These are phyloP conservation scores for Alca torda DNA, from an alignment of 2,797 vertebrate genomes.

Conservation along the genomic window DNA sequence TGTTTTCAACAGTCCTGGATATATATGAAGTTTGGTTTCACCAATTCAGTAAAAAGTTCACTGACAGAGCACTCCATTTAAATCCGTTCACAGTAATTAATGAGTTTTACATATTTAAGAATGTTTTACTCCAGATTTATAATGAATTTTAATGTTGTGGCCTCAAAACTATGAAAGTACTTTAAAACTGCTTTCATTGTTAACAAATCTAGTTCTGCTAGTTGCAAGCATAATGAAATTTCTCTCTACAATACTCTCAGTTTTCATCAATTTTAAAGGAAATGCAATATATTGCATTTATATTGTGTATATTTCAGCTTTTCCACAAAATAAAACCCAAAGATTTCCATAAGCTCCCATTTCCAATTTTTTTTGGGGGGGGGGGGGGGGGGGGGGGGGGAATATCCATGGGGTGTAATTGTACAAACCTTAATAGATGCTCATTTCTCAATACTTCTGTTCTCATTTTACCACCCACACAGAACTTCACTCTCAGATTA, in stretches of 20 bases:
- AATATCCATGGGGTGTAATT: not conserved
- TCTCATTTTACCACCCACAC: not conserved
- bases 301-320: not conserved
- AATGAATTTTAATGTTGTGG: not conserved
- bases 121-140: not conserved
- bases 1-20: slow-evolving; percentile 2
- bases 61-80: slow-evolving; percentile 1
- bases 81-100: not conserved
- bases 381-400: too few relatives aligned
- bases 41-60: not conserved
- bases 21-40: not conserved
- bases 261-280: not conserved
- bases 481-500: not conserved
- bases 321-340: not conserved
- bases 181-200: not conserved
- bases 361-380: not conserved
- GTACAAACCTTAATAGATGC: not conserved
- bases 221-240: not conserved
- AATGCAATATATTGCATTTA: not conserved
- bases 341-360: not conserved
- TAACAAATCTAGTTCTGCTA: not conserved
- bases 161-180: not conserved
- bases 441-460: slow-evolving; percentile 3
- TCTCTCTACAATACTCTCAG: not conserved
- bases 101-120: slow-evolving; percentile 13